Base-by-base conservation (phyloP, 2,113 vertebrate genomes). In the Neopipo cinnamomea region DNA sequence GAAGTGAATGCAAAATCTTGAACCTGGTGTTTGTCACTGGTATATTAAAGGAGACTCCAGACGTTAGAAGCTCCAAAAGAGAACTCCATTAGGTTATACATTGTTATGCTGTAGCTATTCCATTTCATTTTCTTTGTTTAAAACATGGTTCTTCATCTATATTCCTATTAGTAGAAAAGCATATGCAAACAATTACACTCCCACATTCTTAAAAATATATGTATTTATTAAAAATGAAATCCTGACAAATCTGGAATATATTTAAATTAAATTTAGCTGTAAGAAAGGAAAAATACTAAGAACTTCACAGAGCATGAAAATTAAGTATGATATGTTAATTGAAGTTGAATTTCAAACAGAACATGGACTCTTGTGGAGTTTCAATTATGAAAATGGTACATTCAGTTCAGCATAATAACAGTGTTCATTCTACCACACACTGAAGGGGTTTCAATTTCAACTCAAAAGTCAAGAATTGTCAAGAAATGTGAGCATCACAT, bases 311-410 rank as follows among this genome's bases (percentile, higher is more conserved):
- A 95, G n/a, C 66, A 78, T 78, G 73, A 91, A 91, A 91, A 95
- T 91, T 84, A 92, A 70, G 68, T 62, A 42, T 42, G 71, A 41
- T 84, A 84, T 33, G 27, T 75, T 95, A 91, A 91, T 63, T 86
- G 79, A 90, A 90, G 85, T 16, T 74, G 47, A 89, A 95, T 92
- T 95, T 74, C 65, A 84, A 94, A 86, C 50, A 86, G 39, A 95
- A 91, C 18, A 15, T 12, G 56, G 56, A 75, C 39, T 75, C 53
- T 85, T 47, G 44, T 17, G 46, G 66, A 78, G 80, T 49, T 85
- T 85, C 77, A 61, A 73, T 85, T 93, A 92, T 0, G 0, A 78
- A 94, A 96, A 91, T 35, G 6, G 22, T 89, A 76, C 71, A 56
- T 70, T 89, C 41, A 35, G 11, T 66, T 79, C 77, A 85, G 66